phyloP scores from a whole-genome alignment of 2,797 vertebrate species.

The Squalus acanthias region DNA sequence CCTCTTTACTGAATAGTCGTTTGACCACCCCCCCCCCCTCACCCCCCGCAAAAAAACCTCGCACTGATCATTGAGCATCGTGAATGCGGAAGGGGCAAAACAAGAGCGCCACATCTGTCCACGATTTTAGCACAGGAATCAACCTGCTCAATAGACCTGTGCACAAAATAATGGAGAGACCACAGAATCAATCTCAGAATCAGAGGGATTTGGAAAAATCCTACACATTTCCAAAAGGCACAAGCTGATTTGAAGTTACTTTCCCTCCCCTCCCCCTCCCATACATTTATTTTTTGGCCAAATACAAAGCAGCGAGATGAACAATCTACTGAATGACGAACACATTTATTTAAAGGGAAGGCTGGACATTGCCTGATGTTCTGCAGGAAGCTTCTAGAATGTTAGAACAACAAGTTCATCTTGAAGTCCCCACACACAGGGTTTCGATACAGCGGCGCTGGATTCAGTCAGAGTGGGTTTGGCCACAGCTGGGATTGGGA shows the following conservation, averaged over 20 bases:
- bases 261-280: neutral
- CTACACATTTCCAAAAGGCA: neutral
- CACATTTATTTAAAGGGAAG: neutral
- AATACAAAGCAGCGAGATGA: neutral
- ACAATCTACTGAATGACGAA: neutral
- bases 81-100: neutral
- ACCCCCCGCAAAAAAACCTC: too few species aligned
- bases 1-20: neutral
- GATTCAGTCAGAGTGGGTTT: neutral
- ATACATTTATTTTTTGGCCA: neutral
- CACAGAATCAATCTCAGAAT: too few species aligned
- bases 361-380: neutral
- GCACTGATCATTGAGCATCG: too few species aligned
- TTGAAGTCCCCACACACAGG: neutral
- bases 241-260: too few species aligned
- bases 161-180: neutral
- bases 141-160: neutral
- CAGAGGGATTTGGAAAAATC: neutral
- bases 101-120: too few species aligned
- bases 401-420: neutral
- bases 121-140: neutral
- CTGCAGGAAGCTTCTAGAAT: neutral
- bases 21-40: neutral
- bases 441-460: neutral
- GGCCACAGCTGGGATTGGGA: neutral